A percentile compares a stretch with the other conserved stretches of the same genome.
phyloP scores from a whole-genome alignment of 2,113 vertebrate genomes.

The Ceyx melanurus region DNA sequence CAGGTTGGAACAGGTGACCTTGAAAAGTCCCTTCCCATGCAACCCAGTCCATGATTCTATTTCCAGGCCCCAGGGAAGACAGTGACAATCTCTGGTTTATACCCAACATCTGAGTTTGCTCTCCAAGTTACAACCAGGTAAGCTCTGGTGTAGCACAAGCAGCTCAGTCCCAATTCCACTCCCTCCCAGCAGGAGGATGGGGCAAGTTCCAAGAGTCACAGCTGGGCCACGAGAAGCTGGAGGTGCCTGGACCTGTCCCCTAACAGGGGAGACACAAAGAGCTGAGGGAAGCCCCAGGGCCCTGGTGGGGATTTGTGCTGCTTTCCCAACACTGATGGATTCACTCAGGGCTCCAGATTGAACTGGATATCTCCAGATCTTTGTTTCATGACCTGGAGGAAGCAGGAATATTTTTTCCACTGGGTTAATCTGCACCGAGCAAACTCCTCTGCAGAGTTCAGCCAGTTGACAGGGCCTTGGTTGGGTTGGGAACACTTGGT shows the following conservation, averaged over 20 bases:
- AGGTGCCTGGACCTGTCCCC: not conserved
- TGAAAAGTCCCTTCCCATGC: too few relatives aligned
- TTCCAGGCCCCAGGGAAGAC: not conserved
- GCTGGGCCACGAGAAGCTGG: not conserved
- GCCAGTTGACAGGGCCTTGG: not conserved
- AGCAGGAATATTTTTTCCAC: not conserved
- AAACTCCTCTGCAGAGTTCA: rapidly evolving
- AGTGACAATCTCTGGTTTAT: not conserved
- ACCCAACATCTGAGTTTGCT: not conserved
- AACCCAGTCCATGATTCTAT: too few relatives aligned
- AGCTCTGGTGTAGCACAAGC: not conserved
- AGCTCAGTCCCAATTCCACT: not conserved
- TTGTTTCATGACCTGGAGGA: rapidly evolving
- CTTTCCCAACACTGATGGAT: not conserved
- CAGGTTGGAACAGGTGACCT: too few relatives aligned
- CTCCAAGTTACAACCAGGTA: not conserved
- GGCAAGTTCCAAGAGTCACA: not conserved
- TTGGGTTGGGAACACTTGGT: not conserved
- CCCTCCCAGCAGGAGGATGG: not conserved
- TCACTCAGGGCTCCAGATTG: not conserved
- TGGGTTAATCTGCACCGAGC: not conserved
- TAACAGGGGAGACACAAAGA: not conserved
- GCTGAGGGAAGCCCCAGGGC: not conserved
- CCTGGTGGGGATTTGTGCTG: not conserved
- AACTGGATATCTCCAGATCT: not conserved